A percentile compares a stretch with the other conserved stretches of the same genome.
phyloP scores from a whole-genome alignment of 2,888 invertebrate species.

The Proisotoma minuta region DNA sequence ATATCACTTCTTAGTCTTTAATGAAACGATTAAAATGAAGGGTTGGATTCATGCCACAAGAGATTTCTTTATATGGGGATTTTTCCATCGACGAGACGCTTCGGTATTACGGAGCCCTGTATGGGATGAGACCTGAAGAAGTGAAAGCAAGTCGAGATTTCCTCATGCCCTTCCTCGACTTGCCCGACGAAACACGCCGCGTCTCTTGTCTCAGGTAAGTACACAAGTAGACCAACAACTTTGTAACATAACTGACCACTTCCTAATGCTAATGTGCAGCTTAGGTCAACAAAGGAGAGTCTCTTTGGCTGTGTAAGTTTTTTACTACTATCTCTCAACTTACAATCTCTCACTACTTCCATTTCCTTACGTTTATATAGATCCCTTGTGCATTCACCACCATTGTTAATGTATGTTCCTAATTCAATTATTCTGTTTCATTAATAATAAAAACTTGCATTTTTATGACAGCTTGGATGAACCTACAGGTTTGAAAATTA shows the following conservation, averaged over 20 bases:
- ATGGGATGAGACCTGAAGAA: constrained; percentile 1
- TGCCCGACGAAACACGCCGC: background rate
- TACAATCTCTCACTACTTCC: background rate
- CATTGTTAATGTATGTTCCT: background rate
- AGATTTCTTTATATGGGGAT: constrained; percentile 33
- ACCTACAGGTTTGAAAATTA: too few relatives aligned
- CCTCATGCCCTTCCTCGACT: background rate
- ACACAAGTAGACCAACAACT: background rate
- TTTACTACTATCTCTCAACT: background rate
- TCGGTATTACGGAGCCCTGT: constrained; percentile 11
- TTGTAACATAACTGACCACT: background rate
- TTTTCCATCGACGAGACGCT: constrained; percentile 35
- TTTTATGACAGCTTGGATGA: too few relatives aligned
- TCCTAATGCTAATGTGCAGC: background rate
- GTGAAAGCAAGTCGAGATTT: background rate
- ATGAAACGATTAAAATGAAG: too few relatives aligned
- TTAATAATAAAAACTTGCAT: too few relatives aligned
- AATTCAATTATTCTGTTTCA: too few relatives aligned
- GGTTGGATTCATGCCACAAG: constrained; percentile 17
- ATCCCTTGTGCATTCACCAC: background rate
- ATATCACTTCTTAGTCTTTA: background rate
- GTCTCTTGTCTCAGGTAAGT: background rate
- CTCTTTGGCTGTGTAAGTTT: constrained; percentile 50
- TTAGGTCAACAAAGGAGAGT: constrained; percentile 52
- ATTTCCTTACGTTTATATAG: background rate